Percentiles rank a stretch among this genome's conserved stretches.
phyloP scores from a whole-genome alignment of 2,888 invertebrate species.

The Cancer borealis region DNA sequence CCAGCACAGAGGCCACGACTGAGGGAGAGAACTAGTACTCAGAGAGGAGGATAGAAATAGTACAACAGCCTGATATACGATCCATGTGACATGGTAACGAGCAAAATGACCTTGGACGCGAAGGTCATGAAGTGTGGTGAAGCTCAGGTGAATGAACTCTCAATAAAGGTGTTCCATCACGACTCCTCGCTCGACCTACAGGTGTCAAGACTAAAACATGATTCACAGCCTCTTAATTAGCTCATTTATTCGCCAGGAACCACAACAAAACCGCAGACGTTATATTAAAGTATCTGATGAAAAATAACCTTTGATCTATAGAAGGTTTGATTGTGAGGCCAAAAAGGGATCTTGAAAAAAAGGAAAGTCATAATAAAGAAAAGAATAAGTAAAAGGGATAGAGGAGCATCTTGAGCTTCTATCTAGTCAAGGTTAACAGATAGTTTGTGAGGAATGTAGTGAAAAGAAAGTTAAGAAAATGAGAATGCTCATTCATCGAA shows the following conservation, averaged over 20 bases:
- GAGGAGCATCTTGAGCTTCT: not conserved
- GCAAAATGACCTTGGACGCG: slow-evolving; percentile 15
- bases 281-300: not conserved
- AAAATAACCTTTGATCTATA: not conserved
- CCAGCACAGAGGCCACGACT: not conserved
- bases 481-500: not conserved
- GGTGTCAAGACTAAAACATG: not conserved
- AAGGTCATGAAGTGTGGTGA: not conserved
- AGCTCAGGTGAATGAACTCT: not conserved
- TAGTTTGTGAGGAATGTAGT: not conserved
- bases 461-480: not conserved
- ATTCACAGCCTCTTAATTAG: not conserved
- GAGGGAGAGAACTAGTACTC: not conserved
- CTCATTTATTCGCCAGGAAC: not conserved
- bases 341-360: not conserved
- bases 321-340: not conserved
- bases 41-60: not conserved
- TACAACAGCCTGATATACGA: not conserved
- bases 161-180: slow-evolving; percentile 18
- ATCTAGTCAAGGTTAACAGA: not conserved
- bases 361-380: not conserved
- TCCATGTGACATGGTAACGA: slow-evolving; percentile 8
- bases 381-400: not conserved
- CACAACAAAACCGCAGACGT: not conserved
- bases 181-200: not conserved